Base-by-base conservation (phyloP, 2,113 vertebrate species). In the Caloenas nicobarica region DNA sequence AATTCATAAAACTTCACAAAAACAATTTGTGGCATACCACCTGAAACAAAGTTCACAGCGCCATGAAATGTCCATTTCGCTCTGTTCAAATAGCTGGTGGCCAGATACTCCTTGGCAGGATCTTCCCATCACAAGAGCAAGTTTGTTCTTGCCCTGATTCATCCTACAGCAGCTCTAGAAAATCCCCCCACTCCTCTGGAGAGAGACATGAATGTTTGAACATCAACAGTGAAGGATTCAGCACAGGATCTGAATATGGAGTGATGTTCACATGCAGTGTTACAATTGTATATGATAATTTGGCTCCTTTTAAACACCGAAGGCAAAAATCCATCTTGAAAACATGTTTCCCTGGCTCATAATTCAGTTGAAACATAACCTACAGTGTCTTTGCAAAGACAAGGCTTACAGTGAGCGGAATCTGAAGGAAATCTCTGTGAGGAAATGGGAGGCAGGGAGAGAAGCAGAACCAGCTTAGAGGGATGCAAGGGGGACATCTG, bases 201-300 rank as follows among this genome's bases (percentile, higher is more conserved):
- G 68, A 60, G 31, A 77, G 66, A 10, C 10, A 5, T 0, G 0
- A 57, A 31, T 2, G 0, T 71, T 36, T 8, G 6, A 60, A 71
- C 1, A 2, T 25, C 33, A 53, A 3, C n/a, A 57, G n/a, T 1
- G 0, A 82, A 82, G 42, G 18, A 11, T 44, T 77, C 68, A 42
- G 38, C 25, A 46, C 21, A 15, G 1, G 9, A 25, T 74, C 26
- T n/a, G 66, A 36, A 54, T 8, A 11, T 8, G 8, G 36, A 34
- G 13, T 4, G 12, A 29, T 76, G 53, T 28, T 79, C 74, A 51
- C 33, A 40, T 8, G 6, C 13, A 9, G 1, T 23, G 46, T n/a
- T 31, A n/a, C 2, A 15, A 46, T 74, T 84, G 78, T 23, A 62
- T 23, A 1, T 3, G 2, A n/a, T 21, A 44, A 42, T 87, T 74